Base-by-base conservation (phyloP, 37 sponge, comb jelly and placozoan species). In the Agelas oroides region DNA sequence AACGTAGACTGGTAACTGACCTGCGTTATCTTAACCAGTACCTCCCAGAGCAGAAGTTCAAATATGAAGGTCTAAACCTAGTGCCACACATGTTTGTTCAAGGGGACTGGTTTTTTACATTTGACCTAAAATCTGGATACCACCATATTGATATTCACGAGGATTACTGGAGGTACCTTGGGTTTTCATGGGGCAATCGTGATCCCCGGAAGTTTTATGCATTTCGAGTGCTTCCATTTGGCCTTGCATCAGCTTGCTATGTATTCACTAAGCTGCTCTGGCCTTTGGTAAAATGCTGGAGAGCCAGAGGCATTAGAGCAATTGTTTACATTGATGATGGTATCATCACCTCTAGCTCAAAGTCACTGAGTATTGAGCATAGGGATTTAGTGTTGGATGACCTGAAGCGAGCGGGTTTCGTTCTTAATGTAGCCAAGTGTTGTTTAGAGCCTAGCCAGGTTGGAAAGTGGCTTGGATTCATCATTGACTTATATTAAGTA, bases 271-370 rank as follows among this genome's bases (percentile, higher is more conserved):
- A 79, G 67, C 46, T 79, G 40, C 0, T 79, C 1, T 54, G 68
- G 21, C 80, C 68, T 18, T 32, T 79, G 53, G 80, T 79, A 0
- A 64, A 65, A 53, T 1, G 46, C 0, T 79, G 80, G 68, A 34
- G 68, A 5, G 18, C 16, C 27, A 35, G 1, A 0, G 80, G 80
- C 5, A 14, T 66, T 1, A 64, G 68, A 23, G 14, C 27, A 21
- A 39, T 79, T 24, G 31, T 79, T 54, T 79, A 79, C 5, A 28
- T 79, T 14, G 80, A 79, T 38, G 80, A 79, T 65, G 68, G 80
- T 5, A 65, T 79, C 0, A 23, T 24, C 65, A 68, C 64, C n/a
- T 32, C 53, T 8, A 27, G 33, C 1, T 28, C 56, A 24, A 53
- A 61, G 24, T 5, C 24, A 1, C 3, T 13, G 53, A 6, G 56